Conservation (phyloP, 2,113 vertebrate genomes). For the Cavia aperea region DNA sequence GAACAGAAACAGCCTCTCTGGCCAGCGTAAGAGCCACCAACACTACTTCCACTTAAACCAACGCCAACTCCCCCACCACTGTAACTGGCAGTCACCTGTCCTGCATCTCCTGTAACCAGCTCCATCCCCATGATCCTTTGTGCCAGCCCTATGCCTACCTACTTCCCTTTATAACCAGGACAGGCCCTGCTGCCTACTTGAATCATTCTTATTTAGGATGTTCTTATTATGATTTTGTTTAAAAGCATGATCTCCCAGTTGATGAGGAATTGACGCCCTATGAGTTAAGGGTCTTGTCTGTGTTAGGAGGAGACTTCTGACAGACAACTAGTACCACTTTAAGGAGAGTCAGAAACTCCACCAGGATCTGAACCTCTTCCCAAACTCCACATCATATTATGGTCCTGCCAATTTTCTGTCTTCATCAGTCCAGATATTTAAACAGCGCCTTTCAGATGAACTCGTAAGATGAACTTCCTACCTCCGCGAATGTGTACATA, state of each 20-base stretch:
- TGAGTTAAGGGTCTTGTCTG: neutral
- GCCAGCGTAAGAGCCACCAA: neutral
- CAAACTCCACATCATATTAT: neutral
- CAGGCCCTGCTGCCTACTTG: neutral
- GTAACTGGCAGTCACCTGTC: fast-evolving
- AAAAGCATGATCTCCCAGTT: neutral
- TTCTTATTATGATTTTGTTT: neutral
- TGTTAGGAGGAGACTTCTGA: neutral
- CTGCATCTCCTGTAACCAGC: neutral
- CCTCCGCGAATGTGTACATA: neutral
- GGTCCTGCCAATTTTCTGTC: neutral
- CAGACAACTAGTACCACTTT: neutral
- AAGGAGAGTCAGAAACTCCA: neutral
- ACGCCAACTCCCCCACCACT: too few species aligned
- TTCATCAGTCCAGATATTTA: neutral
- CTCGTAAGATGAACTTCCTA: neutral
- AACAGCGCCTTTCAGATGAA: neutral
- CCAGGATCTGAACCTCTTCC: neutral
- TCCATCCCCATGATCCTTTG: neutral
- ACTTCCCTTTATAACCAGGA: neutral
- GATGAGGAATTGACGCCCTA: neutral
- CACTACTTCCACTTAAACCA: neutral
- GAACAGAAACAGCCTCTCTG: too few species aligned
- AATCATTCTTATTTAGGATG: neutral
- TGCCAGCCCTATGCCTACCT: too few species aligned